Conservation (phyloP, 1,140 invertebrate genomes). For the Drosophila mojavensis region DNA sequence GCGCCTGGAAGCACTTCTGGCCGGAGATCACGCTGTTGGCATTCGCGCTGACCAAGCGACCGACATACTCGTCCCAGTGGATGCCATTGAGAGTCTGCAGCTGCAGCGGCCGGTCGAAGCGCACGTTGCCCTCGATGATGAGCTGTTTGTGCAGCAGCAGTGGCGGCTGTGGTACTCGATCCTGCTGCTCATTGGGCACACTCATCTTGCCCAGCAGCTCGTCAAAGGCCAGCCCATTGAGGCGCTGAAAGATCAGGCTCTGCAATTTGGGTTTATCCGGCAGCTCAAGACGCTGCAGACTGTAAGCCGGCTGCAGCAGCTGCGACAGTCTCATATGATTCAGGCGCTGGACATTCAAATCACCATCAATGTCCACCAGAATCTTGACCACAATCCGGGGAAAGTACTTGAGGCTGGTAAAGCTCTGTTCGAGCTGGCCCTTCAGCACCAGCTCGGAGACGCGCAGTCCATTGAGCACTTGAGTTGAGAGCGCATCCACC, state of each 20-base stretch:
- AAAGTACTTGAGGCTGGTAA: conserved; percentile 42
- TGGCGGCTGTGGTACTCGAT: conserved; percentile 9
- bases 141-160: conserved; percentile 70
- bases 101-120: conserved; percentile 51
- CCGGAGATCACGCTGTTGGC: conserved; percentile 39
- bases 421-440: conserved; percentile 24
- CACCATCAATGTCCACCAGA: conserved; percentile 13
- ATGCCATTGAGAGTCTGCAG: conserved; percentile 58
- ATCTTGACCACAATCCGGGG: conserved; percentile 36
- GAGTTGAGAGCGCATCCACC: conserved; percentile 29
- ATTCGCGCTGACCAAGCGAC: conserved; percentile 53
- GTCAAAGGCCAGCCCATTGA: conserved; percentile 66
- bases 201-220: conserved; percentile 51
- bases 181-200: not conserved
- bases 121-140: conserved; percentile 70
- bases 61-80: conserved; percentile 45
- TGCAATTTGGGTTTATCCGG: conserved; percentile 26
- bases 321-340: conserved; percentile 54
- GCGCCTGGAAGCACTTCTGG: conserved; percentile 44
- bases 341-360: conserved; percentile 34
- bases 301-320: conserved; percentile 49
- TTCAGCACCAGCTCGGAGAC: conserved; percentile 48
- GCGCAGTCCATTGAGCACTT: conserved; percentile 41
- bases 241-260: conserved; percentile 53
- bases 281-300: conserved; percentile 56